Percentiles rank a stretch among this genome's conserved stretches.
Evolutionary conservation across 2,113 vertebrate genomes (phyloP).

Genomic region (Saguinus imperator): DNA sequence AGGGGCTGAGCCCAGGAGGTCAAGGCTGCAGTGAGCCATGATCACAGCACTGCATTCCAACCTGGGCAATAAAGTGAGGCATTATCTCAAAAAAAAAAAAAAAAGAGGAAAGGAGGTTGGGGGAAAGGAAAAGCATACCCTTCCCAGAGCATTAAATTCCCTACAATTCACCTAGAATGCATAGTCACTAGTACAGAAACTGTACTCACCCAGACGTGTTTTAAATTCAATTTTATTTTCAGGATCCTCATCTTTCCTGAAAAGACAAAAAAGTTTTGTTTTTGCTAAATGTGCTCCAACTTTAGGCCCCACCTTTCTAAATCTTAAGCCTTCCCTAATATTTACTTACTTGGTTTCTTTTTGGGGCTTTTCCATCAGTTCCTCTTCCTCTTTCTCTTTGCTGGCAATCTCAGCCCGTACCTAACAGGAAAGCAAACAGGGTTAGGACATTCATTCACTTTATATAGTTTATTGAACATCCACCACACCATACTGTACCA

Average conservation of each 20-base stretch:
- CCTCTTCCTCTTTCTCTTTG: slow-evolving; percentile 98
- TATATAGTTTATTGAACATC: background rate
- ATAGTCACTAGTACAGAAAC: background rate
- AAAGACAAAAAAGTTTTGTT: background rate
- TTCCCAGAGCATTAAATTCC: background rate
- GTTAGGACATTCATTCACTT: background rate
- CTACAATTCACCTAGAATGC: background rate
- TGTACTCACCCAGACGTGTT: slow-evolving; percentile 93
- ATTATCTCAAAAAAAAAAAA: background rate
- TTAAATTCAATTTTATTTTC: slow-evolving; percentile 99
- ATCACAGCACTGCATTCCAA: too few relatives aligned
- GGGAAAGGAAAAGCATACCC: background rate
- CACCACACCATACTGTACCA: background rate
- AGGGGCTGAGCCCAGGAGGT: too few relatives aligned
- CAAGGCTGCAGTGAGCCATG: too few relatives aligned
- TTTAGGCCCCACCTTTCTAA: background rate
- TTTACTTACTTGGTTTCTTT: slow-evolving; percentile 95
- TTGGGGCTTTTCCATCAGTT: slow-evolving; percentile 97
- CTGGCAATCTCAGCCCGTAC: slow-evolving; percentile 98
- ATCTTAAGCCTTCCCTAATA: background rate
- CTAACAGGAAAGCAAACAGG: slow-evolving; percentile 78
- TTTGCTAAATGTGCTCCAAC: background rate
- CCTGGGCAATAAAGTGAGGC: too few relatives aligned
- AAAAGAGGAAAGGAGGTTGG: background rate
- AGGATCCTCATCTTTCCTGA: slow-evolving; percentile 97